Conservation (phyloP, 1,140 invertebrate species). For the Drosophila triauraria region DNA sequence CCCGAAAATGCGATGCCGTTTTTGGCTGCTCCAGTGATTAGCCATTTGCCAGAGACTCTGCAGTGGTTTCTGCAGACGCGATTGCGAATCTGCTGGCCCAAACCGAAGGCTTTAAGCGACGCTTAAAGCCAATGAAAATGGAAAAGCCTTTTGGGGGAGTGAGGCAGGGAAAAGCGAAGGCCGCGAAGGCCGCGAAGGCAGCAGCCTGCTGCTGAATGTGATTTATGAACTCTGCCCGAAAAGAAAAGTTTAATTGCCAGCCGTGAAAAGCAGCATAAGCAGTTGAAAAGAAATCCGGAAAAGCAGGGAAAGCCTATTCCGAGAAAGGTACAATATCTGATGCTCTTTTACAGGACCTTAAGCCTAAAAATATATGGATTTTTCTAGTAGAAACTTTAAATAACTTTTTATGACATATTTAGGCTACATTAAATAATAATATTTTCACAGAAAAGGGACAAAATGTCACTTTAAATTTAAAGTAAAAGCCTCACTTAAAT, state of each 20-base stretch:
- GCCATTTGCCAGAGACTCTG: constrained; percentile 35
- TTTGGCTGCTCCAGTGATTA: constrained; percentile 68
- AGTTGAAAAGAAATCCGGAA: constrained; percentile 56
- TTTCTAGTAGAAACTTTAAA: too few species aligned
- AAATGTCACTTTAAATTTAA: constrained; percentile 8
- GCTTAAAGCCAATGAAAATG: constrained; percentile 40
- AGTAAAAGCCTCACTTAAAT: not conserved
- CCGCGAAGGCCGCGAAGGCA: not conserved
- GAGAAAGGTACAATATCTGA: not conserved
- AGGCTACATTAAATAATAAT: not conserved
- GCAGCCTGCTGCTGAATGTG: constrained; percentile 74
- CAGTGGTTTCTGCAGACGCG: constrained; percentile 28
- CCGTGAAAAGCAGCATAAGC: constrained; percentile 76
- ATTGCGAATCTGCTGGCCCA: constrained; percentile 5
- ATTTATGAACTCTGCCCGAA: constrained; percentile 77
- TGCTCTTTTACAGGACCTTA: constrained; percentile 6
- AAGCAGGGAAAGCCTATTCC: constrained; percentile 2
- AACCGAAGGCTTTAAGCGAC: constrained; percentile 31
- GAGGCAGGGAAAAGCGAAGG: constrained; percentile 2
- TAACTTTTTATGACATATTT: not conserved
- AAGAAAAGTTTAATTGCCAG: constrained; percentile 83
- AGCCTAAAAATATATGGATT: too few species aligned
- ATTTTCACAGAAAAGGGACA: not conserved
- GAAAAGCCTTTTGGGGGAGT: not conserved
- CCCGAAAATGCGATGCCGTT: constrained; percentile 48